A percentile compares a stretch with the other conserved stretches of the same genome.
Evolutionary conservation across 2,888 invertebrate genomes (phyloP).

Genomic region (Heliconius ethilla): DNA sequence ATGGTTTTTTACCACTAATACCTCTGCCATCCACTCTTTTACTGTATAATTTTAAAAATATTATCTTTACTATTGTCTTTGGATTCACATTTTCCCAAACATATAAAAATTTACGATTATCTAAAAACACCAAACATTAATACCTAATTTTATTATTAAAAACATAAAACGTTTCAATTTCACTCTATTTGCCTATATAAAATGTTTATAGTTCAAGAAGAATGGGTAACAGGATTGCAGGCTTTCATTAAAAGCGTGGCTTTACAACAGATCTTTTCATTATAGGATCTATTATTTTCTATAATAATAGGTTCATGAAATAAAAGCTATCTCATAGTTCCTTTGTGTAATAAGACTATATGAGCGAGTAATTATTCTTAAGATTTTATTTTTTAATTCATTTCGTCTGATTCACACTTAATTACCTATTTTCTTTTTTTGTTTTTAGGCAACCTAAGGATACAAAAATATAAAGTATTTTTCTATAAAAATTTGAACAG

Average conservation of each 20-base stretch:
- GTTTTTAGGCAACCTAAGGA: too few species aligned
- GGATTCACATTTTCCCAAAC: neutral
- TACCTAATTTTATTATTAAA: conserved; percentile 4
- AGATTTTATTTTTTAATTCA: neutral
- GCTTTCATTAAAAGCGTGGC: conserved; percentile 39
- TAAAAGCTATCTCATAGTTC: conserved; percentile 19
- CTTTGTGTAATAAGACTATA: conserved; percentile 8
- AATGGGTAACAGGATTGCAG: conserved; percentile 38
- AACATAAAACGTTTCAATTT: conserved; percentile 16
- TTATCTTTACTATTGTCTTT: too few species aligned
- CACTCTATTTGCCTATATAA: conserved; percentile 24
- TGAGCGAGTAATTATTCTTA: conserved; percentile 11
- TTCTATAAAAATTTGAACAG: too few species aligned
- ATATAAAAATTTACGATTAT: neutral
- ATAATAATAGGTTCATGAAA: conserved; percentile 38
- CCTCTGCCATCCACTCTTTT: too few species aligned
- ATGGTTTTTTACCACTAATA: too few species aligned
- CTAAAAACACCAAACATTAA: neutral
- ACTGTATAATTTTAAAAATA: too few species aligned
- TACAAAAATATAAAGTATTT: too few species aligned
- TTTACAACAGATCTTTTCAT: conserved; percentile 40
- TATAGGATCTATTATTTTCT: conserved; percentile 35
- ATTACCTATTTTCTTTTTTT: neutral
- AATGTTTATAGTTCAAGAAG: conserved; percentile 41
- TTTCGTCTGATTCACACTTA: neutral